Evolutionary conservation across 2,113 vertebrate species (phyloP).

Genomic region (Taurulus bubalis): DNA sequence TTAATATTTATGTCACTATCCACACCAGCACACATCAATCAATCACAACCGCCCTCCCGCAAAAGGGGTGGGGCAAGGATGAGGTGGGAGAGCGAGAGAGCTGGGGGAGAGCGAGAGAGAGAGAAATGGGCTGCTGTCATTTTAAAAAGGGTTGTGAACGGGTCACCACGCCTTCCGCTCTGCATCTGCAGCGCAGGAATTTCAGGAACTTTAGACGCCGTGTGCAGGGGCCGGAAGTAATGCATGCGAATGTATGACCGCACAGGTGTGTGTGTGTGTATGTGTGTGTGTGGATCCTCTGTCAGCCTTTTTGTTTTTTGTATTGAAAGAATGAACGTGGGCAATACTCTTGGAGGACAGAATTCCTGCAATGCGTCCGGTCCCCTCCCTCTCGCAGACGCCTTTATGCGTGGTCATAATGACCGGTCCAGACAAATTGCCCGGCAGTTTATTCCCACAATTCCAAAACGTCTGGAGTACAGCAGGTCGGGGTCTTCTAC

Average conservation of each 20-base stretch:
- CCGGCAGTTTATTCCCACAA: slow-evolving; percentile 36
- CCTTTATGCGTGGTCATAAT: neutral
- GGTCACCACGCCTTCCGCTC: slow-evolving; percentile 74
- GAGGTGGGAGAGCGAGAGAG: slow-evolving; percentile 59
- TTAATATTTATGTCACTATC: slow-evolving; percentile 83
- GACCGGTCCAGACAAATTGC: neutral
- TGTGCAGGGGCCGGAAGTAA: slow-evolving; percentile 32
- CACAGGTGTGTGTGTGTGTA: neutral
- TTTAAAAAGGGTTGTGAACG: slow-evolving; percentile 77
- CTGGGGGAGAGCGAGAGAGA: slow-evolving; percentile 25
- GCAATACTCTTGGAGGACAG: neutral
- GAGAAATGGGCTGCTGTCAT: slow-evolving; percentile 74
- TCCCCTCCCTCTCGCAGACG: slow-evolving; percentile 29
- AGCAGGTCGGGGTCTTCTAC: neutral
- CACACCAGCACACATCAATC: slow-evolving; percentile 78
- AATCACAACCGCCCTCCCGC: slow-evolving; percentile 76
- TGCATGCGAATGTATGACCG: slow-evolving; percentile 58
- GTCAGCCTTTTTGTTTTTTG: neutral
- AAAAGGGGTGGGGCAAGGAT: slow-evolving; percentile 69
- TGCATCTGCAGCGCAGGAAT: slow-evolving; percentile 51
- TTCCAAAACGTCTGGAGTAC: slow-evolving; percentile 16
- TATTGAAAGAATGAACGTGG: slow-evolving; percentile 29
- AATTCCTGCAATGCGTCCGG: slow-evolving; percentile 14
- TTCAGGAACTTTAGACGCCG: slow-evolving; percentile 38
- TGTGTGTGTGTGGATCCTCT: slow-evolving; percentile 35